These are phyloP conservation scores for Melipona bicolor DNA, from an alignment of 2,888 invertebrate genomes.

Conservation along the genomic window DNA sequence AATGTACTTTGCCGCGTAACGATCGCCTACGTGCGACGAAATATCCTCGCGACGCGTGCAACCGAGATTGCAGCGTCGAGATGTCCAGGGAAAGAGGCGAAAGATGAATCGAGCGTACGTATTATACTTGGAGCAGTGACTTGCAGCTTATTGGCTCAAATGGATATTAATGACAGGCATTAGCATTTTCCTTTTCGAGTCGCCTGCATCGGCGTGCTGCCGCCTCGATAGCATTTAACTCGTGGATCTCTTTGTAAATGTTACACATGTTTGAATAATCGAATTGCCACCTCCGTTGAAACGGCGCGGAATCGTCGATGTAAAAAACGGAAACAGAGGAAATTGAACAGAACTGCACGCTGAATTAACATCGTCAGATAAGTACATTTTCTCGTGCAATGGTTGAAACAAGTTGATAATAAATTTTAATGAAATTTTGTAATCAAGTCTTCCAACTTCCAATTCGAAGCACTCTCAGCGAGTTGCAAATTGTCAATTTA, in stretches of 20 bases:
- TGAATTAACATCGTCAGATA: not conserved
- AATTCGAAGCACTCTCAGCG: no score
- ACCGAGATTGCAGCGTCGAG: not conserved
- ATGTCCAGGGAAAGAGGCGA: not conserved
- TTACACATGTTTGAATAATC: not conserved
- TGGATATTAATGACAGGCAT: constrained; percentile 30
- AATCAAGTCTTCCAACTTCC: no score
- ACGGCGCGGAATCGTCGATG: not conserved
- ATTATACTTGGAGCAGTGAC: not conserved
- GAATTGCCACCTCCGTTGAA: not conserved
- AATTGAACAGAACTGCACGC: not conserved
- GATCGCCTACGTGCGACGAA: not conserved
- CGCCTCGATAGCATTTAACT: not conserved
- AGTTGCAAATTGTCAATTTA: no score
- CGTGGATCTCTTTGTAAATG: not conserved
- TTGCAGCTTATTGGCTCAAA: constrained; percentile 26
- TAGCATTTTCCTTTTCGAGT: constrained; percentile 15
- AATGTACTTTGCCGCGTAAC: not conserved
- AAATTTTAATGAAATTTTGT: no score
- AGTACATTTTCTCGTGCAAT: not conserved
- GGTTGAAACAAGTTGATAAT: no score
- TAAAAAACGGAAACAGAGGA: not conserved
- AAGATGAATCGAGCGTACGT: constrained; percentile 3
- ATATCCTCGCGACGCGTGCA: not conserved
- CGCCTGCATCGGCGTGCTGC: not conserved